Evolutionary conservation across 2,888 invertebrate species (phyloP).

Genomic region (Drosophila mulleri): DNA sequence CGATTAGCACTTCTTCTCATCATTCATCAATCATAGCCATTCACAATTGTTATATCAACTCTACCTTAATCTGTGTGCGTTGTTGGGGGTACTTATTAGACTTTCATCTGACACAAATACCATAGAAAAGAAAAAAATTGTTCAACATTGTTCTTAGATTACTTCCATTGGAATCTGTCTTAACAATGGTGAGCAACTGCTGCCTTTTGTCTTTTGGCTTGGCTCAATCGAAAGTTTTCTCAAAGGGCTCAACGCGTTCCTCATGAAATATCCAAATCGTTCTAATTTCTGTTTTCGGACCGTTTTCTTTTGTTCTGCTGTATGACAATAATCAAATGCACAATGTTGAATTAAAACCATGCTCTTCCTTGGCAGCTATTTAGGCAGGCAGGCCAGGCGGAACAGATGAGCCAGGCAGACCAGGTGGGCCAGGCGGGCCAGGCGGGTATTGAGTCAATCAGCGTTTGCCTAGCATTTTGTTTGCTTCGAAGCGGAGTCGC

Average conservation of each 20-base stretch:
- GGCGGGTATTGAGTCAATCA: neutral
- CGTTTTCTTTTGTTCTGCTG: neutral
- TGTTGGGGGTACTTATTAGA: neutral
- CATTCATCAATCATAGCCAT: neutral
- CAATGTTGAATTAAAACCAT: neutral
- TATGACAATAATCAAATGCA: constrained; percentile 8
- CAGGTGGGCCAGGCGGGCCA: neutral
- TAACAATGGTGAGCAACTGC: neutral
- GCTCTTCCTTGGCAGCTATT: neutral
- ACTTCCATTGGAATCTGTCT: neutral
- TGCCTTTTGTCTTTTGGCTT: neutral
- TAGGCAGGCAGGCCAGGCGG: neutral
- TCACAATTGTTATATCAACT: neutral
- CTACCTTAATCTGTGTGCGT: neutral
- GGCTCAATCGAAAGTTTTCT: neutral
- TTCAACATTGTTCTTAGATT: neutral
- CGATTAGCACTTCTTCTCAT: no score
- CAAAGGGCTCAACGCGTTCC: neutral
- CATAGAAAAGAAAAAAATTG: no score
- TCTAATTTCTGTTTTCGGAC: neutral
- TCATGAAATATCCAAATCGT: neutral
- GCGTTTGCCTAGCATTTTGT: constrained; percentile 14
- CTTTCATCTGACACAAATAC: neutral
- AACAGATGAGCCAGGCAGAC: neutral
- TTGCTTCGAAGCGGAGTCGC: constrained; percentile 25